These are phyloP conservation scores for Pseudanteris insignis DNA, from an alignment of 2,888 invertebrate genomes.

Conservation along the genomic window DNA sequence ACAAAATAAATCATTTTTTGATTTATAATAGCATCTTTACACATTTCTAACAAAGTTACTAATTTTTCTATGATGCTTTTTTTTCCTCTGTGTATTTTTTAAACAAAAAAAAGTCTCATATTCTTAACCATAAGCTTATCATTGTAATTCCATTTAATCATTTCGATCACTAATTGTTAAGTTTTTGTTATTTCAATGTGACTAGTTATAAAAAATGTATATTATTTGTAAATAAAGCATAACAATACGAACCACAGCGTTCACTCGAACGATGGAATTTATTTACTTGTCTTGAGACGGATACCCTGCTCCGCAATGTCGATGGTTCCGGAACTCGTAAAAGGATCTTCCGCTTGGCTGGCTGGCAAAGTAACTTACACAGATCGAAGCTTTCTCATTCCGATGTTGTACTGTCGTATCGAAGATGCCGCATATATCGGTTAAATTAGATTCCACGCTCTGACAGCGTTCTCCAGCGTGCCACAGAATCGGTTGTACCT, in stretches of 20 bases:
- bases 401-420: conserved; percentile 15
- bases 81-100: too few species aligned
- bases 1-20: too few species aligned
- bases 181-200: neutral
- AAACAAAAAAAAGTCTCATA: too few species aligned
- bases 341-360: conserved; percentile 23
- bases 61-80: too few species aligned
- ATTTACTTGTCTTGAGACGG: conserved; percentile 3
- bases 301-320: conserved; percentile 6
- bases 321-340: conserved; percentile 14
- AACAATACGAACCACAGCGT: neutral
- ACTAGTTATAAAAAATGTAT: neutral
- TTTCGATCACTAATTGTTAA: too few species aligned
- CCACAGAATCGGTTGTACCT: conserved; percentile 10
- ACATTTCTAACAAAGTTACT: too few species aligned
- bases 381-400: conserved; percentile 21
- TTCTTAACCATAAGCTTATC: too few species aligned
- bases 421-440: conserved; percentile 11
- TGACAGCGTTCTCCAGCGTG: conserved; percentile 3
- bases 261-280: conserved; percentile 12
- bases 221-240: neutral
- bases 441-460: conserved; percentile 28
- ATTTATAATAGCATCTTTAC: too few species aligned
- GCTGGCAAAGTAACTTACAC: conserved; percentile 31
- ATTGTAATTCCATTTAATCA: too few species aligned